Evolutionary conservation across 2,113 vertebrate species (phyloP), one percentile per base, ranked within the genome.

Genomic region (Brachypodius melanocephalos): DNA sequence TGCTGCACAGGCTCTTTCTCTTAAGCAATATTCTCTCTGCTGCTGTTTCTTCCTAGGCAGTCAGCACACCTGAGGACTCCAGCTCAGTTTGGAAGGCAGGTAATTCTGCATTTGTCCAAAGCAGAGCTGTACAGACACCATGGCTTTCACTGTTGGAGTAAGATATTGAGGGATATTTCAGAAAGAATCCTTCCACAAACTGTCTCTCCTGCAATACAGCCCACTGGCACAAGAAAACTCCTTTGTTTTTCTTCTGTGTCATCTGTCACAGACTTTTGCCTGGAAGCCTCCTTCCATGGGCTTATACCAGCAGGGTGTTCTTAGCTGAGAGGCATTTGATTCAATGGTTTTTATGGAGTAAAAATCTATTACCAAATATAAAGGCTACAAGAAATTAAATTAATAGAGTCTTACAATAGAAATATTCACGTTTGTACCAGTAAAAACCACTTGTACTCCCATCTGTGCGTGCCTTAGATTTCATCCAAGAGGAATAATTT

Each of bases 91-190:
- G 52, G 34, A 15, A 67, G 59, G 22, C 36, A 51, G 26, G 8
- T 16, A 19, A 36, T 52, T 58, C 49, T 78, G 59, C 34, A 4
- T 77, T 55, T 82, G 32, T 17, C 24, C 65, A 48, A 25, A 67
- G 51, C 51, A 93, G 24, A 49, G 17, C 22, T 28, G 0, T 5
- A 6, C 10, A 31, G 15, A 4, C 12, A 4, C 36, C 14, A 0
- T 10, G 40, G 17, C 12, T 72, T 12, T 20, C 34, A 31, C 12
- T n/a, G 2, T 34, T 21, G 9, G 34, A 69, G 22, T 26, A 3
- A n/a, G 16, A n/a, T 8, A 46, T 3, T 48, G 68, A 52, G 51
- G 57, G 48, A 59, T 12, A 17, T 26, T 54, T 71, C 45, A 40
- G 31, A 32, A 38, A 34, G 17, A 42, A 29, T 54, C 22, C 31